Evolutionary conservation across 2,888 invertebrate species (phyloP).

Genomic region (Chamaedrilus cognettii): DNA sequence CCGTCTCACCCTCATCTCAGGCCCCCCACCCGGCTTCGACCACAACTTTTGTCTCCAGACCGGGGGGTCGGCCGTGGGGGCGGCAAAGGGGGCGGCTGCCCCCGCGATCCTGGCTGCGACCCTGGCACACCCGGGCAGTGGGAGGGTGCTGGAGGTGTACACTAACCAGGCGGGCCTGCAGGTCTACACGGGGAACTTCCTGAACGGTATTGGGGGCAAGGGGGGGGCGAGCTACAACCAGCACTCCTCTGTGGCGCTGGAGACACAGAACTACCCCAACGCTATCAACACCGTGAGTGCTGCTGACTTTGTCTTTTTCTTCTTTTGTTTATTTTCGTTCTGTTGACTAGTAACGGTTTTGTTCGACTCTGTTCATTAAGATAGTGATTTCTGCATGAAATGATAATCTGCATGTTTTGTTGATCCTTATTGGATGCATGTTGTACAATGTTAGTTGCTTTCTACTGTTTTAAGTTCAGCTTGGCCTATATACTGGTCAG

Average conservation of each 20-base stretch:
- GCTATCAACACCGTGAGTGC: slow-evolving; percentile 68
- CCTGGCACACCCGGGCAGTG: slow-evolving; percentile 59
- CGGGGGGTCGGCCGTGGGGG: slow-evolving; percentile 31
- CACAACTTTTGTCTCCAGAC: slow-evolving; percentile 78
- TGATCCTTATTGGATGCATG: too few relatives aligned
- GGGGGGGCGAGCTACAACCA: slow-evolving; percentile 70
- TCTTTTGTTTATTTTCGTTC: too few relatives aligned
- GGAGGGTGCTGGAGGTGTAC: slow-evolving; percentile 77
- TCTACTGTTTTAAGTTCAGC: too few relatives aligned
- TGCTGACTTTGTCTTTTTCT: too few relatives aligned
- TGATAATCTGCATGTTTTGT: neutral
- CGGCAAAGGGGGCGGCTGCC: neutral
- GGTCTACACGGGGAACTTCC: slow-evolving; percentile 79
- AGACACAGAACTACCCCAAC: slow-evolving; percentile 92
- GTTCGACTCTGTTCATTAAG: neutral
- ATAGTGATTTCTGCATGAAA: neutral
- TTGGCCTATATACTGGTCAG: too few relatives aligned
- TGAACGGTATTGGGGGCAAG: slow-evolving; percentile 71
- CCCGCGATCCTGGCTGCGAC: slow-evolving; percentile 34
- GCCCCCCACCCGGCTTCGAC: slow-evolving; percentile 69
- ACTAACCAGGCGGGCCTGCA: slow-evolving; percentile 89
- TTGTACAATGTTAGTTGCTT: too few relatives aligned
- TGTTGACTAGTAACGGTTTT: too few relatives aligned
- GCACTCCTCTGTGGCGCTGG: slow-evolving; percentile 83
- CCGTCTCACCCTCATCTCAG: slow-evolving; percentile 68